Percentiles rank a stretch among this genome's conserved stretches.
phyloP scores from a whole-genome alignment of 1,140 invertebrate species.

The Delia radicum region DNA sequence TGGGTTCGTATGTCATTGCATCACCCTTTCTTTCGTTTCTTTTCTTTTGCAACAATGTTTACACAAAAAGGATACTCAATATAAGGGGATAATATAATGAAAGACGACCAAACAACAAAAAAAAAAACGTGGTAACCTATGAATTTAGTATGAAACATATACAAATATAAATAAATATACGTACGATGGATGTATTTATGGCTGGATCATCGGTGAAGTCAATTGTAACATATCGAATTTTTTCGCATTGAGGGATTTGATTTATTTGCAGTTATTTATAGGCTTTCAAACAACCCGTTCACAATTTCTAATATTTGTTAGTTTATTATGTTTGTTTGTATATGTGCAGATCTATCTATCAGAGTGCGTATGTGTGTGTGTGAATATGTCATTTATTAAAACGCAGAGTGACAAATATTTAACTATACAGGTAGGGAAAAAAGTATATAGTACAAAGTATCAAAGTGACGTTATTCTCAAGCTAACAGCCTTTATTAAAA shows the following conservation, averaged over 20 bases:
- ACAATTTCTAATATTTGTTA: background rate
- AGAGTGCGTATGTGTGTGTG: background rate
- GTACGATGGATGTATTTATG: background rate
- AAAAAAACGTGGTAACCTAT: background rate
- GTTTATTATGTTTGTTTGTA: conserved; percentile 15
- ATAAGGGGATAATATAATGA: conserved; percentile 27
- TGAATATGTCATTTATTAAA: background rate
- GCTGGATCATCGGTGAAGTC: conserved; percentile 29
- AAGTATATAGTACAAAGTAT: too few relatives aligned
- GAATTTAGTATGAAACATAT: background rate
- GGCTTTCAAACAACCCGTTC: conserved; percentile 27
- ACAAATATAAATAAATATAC: background rate
- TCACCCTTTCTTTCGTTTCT: conserved; percentile 6
- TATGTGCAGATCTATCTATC: background rate
- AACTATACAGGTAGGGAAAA: too few relatives aligned
- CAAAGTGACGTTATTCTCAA: too few relatives aligned
- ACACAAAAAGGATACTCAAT: conserved; percentile 29
- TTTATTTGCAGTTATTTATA: conserved; percentile 32
- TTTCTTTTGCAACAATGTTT: conserved; percentile 26
- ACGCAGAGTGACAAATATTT: too few relatives aligned
- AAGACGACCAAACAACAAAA: conserved; percentile 8
- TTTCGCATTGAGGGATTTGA: conserved; percentile 31
- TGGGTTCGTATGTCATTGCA: background rate
- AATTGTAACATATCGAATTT: conserved; percentile 31
- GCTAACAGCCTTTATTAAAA: too few relatives aligned